Base-by-base conservation (phyloP, 2,888 invertebrate genomes). In the Alitta virens region DNA sequence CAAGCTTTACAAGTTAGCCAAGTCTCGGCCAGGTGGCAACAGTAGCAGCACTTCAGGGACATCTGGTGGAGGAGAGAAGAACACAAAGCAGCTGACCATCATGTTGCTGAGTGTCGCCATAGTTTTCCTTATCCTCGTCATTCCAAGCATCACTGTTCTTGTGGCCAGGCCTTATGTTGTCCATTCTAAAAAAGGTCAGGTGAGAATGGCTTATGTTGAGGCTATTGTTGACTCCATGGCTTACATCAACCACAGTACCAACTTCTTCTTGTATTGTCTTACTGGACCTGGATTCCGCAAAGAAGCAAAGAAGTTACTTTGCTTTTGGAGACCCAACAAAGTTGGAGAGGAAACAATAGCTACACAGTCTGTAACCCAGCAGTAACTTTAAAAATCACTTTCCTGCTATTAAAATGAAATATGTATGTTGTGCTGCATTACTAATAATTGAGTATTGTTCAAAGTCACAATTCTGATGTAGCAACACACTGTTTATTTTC, bases 221-320 rank as follows among this genome's bases (percentile, higher is more conserved):
- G 54, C 63, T 3, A 18, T 60, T n/a, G 49, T 59, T 2, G 63
- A 63, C 40, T 43, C 59, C 12, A n/a, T 59, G 16, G 54, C 54
- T 2, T 59, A 59, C 24, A 18, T 55, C 38, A 60, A 63, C 56
- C 63, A 63, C 27, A 33, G 49, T 26, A 21, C 50, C 16, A 63
- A 63, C 40, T 63, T 63, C 63, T 43, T 63, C 38, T 43, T 59
- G 16, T 63, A 63, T 33, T 53, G 57, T 52, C 27, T 63, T n/a
- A 58, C 53, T n/a, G 63, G 62, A 23, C 23, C 26, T 3, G 33
- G 62, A 3, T 62, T 62, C 27, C 46, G 62, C 16, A 56, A 56
- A 21, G 56, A 56, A 21, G 56, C 43, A 12, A 9, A 16, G 2
- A 56, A n/a, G 25, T 43, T 56, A 25, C 43, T 56, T n/a, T 14